Percentiles rank a stretch among this genome's conserved stretches.
These are phyloP conservation scores for Zoanthus solanderi DNA, from an alignment of 92 coral and sea anemone genomes.

Conservation along the genomic window DNA sequence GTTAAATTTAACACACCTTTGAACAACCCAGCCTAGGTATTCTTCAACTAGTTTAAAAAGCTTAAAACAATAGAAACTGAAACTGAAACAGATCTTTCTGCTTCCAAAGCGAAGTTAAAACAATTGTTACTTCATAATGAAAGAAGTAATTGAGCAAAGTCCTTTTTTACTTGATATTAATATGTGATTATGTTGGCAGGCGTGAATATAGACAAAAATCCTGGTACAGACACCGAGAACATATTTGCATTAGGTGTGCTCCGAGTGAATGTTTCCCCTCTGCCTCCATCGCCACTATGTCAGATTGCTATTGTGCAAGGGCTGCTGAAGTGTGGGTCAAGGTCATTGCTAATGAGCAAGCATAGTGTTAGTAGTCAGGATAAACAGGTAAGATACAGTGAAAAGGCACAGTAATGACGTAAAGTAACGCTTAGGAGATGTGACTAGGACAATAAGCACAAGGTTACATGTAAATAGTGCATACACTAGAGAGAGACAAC, in stretches of 20 bases:
- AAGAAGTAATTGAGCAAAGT: too few relatives aligned
- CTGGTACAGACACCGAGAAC: neutral
- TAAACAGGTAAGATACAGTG: neutral
- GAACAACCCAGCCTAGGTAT: too few relatives aligned
- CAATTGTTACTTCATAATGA: too few relatives aligned
- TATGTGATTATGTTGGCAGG: neutral
- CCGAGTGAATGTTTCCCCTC: neutral
- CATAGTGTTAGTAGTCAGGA: neutral
- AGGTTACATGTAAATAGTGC: too few relatives aligned
- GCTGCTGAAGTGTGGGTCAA: constrained; percentile 24
- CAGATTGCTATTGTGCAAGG: constrained; percentile 41
- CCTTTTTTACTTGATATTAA: neutral
- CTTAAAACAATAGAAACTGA: neutral
- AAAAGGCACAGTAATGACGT: too few relatives aligned
- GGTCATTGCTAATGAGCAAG: constrained; percentile 2
- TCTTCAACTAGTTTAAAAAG: too few relatives aligned
- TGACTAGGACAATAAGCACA: too few relatives aligned
- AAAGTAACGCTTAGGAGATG: too few relatives aligned
- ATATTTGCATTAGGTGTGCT: constrained; percentile 5
- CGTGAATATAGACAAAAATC: neutral
- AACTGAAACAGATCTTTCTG: neutral
- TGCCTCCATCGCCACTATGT: constrained; percentile 2
- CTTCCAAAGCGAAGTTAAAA: too few relatives aligned
- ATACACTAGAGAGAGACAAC: too few relatives aligned
- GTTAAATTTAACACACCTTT: too few relatives aligned